Percentiles rank a stretch among this genome's conserved stretches.
Conservation (phyloP, 2,888 invertebrate species). For the Lepas anatifera region DNA sequence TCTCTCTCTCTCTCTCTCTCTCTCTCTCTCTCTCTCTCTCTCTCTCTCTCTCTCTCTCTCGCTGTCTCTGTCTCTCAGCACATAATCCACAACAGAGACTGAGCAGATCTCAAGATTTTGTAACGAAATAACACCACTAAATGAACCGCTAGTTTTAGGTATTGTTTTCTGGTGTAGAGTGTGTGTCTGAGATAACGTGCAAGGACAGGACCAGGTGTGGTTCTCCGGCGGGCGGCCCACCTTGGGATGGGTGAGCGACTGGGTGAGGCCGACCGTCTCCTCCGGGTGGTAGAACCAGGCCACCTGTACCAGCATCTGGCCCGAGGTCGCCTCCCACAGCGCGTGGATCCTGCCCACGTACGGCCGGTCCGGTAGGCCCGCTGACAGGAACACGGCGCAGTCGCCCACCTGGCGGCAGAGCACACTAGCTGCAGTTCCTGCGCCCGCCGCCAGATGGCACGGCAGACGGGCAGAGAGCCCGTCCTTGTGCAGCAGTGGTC, state of each 20-base stretch:
- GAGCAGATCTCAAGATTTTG: background rate
- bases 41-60: too few relatives aligned
- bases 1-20: too few relatives aligned
- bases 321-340: conserved; percentile 72
- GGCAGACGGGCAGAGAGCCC: too few relatives aligned
- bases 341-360: conserved; percentile 49
- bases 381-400: conserved; percentile 88
- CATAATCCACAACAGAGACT: background rate
- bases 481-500: too few relatives aligned
- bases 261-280: conserved; percentile 48
- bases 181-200: background rate
- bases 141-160: background rate
- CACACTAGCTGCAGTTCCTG: conserved; percentile 47
- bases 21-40: too few relatives aligned
- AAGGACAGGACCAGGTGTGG: too few relatives aligned
- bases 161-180: background rate
- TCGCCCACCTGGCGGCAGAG: conserved; percentile 62
- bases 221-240: conserved; percentile 16
- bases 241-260: conserved; percentile 20
- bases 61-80: too few relatives aligned
- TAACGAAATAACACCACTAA: background rate
- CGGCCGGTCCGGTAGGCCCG: conserved; percentile 73
- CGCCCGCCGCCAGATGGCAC: conserved; percentile 45
- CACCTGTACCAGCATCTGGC: conserved; percentile 81
- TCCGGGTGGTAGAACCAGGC: conserved; percentile 97